Evolutionary conservation across 2,797 vertebrate genomes (phyloP).

Genomic region (Pipistrellus nathusii): DNA sequence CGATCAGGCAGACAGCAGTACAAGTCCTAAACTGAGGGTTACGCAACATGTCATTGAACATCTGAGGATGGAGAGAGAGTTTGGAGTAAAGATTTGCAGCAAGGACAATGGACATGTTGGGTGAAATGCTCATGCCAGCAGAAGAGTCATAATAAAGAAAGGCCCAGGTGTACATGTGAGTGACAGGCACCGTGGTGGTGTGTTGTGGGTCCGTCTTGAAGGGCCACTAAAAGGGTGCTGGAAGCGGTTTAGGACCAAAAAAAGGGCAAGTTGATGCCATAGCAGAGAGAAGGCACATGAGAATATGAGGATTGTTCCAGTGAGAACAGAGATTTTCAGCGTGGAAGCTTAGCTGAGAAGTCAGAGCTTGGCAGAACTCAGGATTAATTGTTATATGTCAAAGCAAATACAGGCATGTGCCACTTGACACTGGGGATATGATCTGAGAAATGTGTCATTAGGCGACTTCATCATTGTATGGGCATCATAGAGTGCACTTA

Average conservation of each 20-base stretch:
- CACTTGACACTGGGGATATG: neutral
- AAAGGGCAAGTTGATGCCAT: neutral
- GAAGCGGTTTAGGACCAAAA: neutral
- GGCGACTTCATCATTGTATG: neutral
- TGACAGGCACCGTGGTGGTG: neutral
- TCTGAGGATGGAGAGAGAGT: neutral
- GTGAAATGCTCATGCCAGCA: neutral
- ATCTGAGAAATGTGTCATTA: neutral
- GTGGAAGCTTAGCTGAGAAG: neutral
- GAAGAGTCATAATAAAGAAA: neutral
- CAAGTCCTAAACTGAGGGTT: conserved; percentile 7
- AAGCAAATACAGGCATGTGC: neutral
- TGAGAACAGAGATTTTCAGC: neutral
- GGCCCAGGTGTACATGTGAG: neutral
- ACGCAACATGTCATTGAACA: neutral
- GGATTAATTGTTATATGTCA: neutral
- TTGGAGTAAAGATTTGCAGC: neutral
- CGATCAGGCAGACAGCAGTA: neutral
- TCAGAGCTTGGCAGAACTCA: neutral
- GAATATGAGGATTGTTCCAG: neutral
- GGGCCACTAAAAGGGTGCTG: neutral
- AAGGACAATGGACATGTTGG: neutral
- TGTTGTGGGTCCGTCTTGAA: neutral
- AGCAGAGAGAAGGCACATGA: neutral
- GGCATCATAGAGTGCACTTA: neutral